Percentiles rank a stretch among this genome's conserved stretches.
Conservation (phyloP, 2,797 vertebrate genomes). For the Neosilurus hyrtlii region DNA sequence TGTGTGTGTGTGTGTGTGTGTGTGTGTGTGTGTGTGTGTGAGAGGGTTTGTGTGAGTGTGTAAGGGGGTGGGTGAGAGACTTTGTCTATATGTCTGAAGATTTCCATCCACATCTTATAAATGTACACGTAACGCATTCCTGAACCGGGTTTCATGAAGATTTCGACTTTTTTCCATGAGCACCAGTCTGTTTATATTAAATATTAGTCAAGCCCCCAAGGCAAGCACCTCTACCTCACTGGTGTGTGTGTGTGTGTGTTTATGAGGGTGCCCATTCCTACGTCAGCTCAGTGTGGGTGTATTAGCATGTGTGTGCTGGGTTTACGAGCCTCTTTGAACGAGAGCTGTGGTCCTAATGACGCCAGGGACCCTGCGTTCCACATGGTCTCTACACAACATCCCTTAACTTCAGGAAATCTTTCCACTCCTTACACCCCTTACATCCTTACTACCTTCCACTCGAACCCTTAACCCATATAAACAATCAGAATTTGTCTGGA, state of each 20-base stretch:
- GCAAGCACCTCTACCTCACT: not conserved
- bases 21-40: conserved; percentile 40
- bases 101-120: conserved; percentile 3
- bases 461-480: not conserved
- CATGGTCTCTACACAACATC: not conserved
- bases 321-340: conserved; percentile 51
- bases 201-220: conserved; percentile 1
- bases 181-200: not conserved
- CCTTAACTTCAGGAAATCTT: conserved; percentile 3
- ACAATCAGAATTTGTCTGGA: not conserved
- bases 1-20: too few species aligned
- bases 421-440: conserved; percentile 4
- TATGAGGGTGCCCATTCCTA: conserved; percentile 21
- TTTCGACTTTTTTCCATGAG: not conserved
- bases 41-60: conserved; percentile 33
- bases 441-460: not conserved
- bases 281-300: not conserved
- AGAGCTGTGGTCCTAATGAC: conserved; percentile 42
- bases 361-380: conserved; percentile 34
- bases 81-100: conserved; percentile 38
- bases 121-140: not conserved
- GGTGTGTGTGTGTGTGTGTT: conserved; percentile 29
- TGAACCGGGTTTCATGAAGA: not conserved
- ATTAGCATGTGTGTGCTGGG: conserved; percentile 10
- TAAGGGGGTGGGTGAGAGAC: conserved; percentile 11